These are phyloP conservation scores for Papilio machaon DNA, from an alignment of 1,140 invertebrate species.

Conservation along the genomic window DNA sequence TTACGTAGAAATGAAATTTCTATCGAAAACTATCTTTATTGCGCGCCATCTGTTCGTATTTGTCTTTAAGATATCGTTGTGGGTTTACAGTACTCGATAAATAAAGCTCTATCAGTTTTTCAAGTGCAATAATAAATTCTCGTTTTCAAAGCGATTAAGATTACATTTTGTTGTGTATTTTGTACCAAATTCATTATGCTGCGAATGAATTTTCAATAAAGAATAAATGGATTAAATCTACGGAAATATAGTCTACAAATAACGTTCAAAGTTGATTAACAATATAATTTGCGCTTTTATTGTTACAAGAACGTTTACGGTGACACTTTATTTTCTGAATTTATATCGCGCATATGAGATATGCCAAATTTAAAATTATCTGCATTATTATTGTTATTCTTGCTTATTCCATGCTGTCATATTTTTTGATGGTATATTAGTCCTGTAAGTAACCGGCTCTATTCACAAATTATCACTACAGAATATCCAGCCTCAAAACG, in stretches of 20 bases:
- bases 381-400: background rate
- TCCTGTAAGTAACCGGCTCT: background rate
- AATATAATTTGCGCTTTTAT: background rate
- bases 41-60: slow-evolving; percentile 32
- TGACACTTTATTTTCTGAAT: slow-evolving; percentile 8
- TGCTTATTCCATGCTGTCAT: background rate
- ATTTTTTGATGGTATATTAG: background rate
- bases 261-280: background rate
- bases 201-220: background rate
- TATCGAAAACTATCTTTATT: slow-evolving; percentile 30
- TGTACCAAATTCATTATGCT: background rate
- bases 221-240: background rate
- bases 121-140: background rate
- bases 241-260: background rate
- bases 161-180: background rate
- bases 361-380: slow-evolving; percentile 9
- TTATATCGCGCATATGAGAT: slow-evolving; percentile 1
- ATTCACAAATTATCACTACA: background rate
- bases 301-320: background rate
- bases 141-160: background rate
- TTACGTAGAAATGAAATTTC: slow-evolving; percentile 42
- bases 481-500: background rate
- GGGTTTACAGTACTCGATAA: slow-evolving; percentile 10
- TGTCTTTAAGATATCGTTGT: slow-evolving; percentile 19
- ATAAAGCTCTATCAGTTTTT: slow-evolving; percentile 15